These are phyloP conservation scores for Cryptus armator DNA, from an alignment of 2,888 invertebrate species.

Conservation along the genomic window DNA sequence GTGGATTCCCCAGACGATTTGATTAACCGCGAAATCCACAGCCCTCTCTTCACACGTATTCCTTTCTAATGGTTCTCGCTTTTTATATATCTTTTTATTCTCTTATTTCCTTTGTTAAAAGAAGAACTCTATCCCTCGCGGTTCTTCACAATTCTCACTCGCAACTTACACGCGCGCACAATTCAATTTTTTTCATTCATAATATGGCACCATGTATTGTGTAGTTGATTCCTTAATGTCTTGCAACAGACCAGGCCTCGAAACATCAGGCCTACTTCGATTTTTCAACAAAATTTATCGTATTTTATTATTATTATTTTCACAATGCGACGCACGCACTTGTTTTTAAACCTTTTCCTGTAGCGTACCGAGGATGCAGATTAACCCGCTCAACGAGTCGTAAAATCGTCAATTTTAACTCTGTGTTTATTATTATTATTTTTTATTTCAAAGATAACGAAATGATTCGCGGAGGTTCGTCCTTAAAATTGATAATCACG, in stretches of 20 bases:
- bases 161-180: background rate
- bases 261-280: background rate
- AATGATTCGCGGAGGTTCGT: slow-evolving; percentile 2
- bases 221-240: background rate
- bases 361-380: background rate
- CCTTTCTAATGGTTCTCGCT: slow-evolving; percentile 26
- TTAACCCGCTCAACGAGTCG: background rate
- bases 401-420: background rate
- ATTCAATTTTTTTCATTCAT: background rate
- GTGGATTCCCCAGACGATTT: slow-evolving; percentile 60
- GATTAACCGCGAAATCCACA: slow-evolving; percentile 49
- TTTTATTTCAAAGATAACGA: background rate
- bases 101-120: background rate
- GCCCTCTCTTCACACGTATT: slow-evolving; percentile 46
- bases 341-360: background rate
- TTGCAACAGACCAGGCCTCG: background rate
- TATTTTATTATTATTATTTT: background rate
- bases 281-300: background rate
- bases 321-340: background rate
- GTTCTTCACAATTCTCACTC: slow-evolving; percentile 9
- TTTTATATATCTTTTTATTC: slow-evolving; percentile 9
- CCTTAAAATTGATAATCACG: slow-evolving; percentile 47
- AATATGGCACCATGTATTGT: background rate
- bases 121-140: background rate
- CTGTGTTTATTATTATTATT: background rate